These are phyloP conservation scores for Gymnodraco acuticeps DNA, from an alignment of 2,797 vertebrate species.

Conservation along the genomic window DNA sequence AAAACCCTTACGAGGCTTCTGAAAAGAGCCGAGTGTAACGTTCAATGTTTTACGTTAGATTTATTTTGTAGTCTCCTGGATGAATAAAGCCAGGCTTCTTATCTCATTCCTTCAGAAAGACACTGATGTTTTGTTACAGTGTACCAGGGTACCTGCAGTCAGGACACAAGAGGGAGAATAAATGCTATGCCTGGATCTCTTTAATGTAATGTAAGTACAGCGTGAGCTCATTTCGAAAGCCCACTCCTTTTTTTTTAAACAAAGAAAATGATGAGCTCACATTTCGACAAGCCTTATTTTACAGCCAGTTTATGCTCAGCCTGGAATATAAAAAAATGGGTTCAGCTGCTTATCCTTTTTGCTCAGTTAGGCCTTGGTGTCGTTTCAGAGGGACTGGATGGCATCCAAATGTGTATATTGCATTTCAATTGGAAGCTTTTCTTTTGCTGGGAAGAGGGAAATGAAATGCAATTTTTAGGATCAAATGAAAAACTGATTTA, in stretches of 20 bases:
- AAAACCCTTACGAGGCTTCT: conserved; percentile 66
- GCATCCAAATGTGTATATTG: conserved; percentile 37
- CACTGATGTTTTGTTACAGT: conserved; percentile 1
- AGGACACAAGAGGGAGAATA: conserved; percentile 68
- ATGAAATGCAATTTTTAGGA: conserved; percentile 43
- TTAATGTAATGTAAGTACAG: conserved; percentile 83
- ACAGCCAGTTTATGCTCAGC: conserved; percentile 59
- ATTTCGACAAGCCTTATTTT: conserved; percentile 70
- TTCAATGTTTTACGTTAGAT: conserved; percentile 21
- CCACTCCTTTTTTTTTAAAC: conserved; percentile 62
- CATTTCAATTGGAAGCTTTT: conserved; percentile 34
- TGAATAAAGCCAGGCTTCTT: not conserved
- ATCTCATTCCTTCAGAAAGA: conserved; percentile 21
- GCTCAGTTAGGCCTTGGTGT: conserved; percentile 29
- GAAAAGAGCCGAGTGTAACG: conserved; percentile 68
- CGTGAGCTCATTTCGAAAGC: conserved; percentile 79
- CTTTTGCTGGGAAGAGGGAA: conserved; percentile 13
- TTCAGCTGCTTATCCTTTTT: conserved; percentile 35
- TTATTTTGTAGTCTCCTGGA: conserved; percentile 14
- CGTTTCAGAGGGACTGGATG: conserved; percentile 7
- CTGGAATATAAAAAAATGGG: conserved; percentile 63
- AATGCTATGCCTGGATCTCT: conserved; percentile 77
- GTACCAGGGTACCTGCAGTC: conserved; percentile 62
- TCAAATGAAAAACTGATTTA: conserved; percentile 28
- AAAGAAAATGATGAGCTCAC: conserved; percentile 79